Evolutionary conservation across 30 jellyfish, hydroid and myxozoan species (phyloP).

Genomic region (Aurelia aurita complex sp. Pacific): DNA sequence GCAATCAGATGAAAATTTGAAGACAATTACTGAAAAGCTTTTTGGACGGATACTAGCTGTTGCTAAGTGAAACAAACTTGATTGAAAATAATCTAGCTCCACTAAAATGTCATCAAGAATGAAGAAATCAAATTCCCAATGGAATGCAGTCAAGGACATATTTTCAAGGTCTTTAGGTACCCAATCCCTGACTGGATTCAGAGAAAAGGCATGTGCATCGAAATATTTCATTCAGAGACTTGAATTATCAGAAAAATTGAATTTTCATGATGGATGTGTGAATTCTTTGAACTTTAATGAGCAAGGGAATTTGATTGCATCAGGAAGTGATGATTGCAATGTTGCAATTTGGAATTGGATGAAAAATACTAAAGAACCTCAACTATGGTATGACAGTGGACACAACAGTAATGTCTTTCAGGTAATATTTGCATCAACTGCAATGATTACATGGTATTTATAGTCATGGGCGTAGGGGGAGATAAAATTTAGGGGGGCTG

Average conservation of each 20-base stretch:
- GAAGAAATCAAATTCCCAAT: neutral
- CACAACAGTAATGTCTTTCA: slow-evolving; percentile 94
- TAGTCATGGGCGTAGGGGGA: too few relatives aligned
- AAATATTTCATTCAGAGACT: slow-evolving; percentile 67
- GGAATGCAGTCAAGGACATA: slow-evolving; percentile 50
- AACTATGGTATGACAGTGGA: slow-evolving; percentile 85
- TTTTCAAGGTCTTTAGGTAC: slow-evolving; percentile 54
- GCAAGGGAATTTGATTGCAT: slow-evolving; percentile 85
- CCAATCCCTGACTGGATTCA: slow-evolving; percentile 30
- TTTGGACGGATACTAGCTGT: too few relatives aligned
- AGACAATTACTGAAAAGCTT: too few relatives aligned
- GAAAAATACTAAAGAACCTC: slow-evolving; percentile 65
- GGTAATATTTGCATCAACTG: slow-evolving; percentile 26
- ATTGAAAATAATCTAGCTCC: too few relatives aligned
- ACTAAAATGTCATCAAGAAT: neutral
- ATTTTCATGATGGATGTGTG: slow-evolving; percentile 94
- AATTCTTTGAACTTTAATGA: slow-evolving; percentile 82
- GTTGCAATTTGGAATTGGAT: slow-evolving; percentile 95
- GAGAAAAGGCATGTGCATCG: slow-evolving; percentile 69
- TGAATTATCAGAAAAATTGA: slow-evolving; percentile 35
- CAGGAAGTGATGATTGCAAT: slow-evolving; percentile 92
- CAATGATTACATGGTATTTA: too few relatives aligned
- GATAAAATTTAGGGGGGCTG: too few relatives aligned
- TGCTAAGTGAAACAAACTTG: too few relatives aligned
- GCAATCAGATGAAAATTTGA: too few relatives aligned